Conservation (phyloP, 2,113 vertebrate species). For the Petrocephalus zakoni region DNA sequence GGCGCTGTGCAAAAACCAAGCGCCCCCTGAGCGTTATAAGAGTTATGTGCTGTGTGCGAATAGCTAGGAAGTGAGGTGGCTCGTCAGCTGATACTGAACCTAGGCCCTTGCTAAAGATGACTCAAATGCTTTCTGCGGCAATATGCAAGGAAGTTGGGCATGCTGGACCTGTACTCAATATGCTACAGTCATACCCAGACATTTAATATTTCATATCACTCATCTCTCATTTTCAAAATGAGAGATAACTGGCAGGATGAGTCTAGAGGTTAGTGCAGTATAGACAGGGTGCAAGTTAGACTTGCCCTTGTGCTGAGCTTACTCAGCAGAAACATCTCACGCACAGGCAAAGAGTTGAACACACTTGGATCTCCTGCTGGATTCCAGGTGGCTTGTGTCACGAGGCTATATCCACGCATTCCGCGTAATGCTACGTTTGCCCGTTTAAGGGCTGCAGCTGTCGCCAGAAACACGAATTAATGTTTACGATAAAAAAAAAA, state of each 20-base stretch:
- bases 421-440: not conserved
- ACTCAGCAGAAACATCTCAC: not conserved
- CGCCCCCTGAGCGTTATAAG: no score
- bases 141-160: not conserved
- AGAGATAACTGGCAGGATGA: not conserved
- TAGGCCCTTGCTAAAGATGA: not conserved
- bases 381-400: not conserved
- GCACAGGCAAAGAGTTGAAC: not conserved
- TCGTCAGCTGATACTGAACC: not conserved
- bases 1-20: not conserved
- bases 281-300: not conserved
- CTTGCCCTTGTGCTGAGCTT: not conserved
- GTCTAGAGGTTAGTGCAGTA: not conserved
- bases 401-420: not conserved
- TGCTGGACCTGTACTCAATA: not conserved
- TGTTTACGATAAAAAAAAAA: not conserved
- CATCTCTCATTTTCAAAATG: not conserved
- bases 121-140: not conserved
- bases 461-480: slow-evolving; percentile 8
- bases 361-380: not conserved
- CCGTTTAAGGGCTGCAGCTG: not conserved
- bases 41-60: not conserved
- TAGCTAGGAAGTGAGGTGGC: not conserved
- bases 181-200: not conserved
- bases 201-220: not conserved